Evolutionary conservation across 2,888 invertebrate species (phyloP), one percentile per base, ranked within the genome.

Genomic region (Ectropis crepuscularia): DNA sequence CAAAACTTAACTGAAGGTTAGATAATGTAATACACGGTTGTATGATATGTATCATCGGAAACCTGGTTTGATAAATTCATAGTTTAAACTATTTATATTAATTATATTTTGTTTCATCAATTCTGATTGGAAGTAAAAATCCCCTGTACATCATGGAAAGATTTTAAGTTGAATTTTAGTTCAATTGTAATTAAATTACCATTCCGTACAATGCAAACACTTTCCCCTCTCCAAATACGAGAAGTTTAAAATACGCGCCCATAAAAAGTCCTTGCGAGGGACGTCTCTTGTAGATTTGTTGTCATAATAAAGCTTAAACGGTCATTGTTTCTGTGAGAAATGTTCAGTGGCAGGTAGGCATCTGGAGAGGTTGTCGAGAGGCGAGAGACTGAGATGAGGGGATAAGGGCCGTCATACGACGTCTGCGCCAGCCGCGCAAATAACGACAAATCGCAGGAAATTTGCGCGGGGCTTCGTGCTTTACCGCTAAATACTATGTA

Each of bases 251-350:
- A 70, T 67, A 67, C 62, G 54, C 36, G 61, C 53, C 67, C 63
- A 70, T 68, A 73, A 74, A 73, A 72, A 72, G 71, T 68, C 53
- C 53, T 65, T 69, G 65, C 67, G 67, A 64, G 69, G 65, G 49
- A 65, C 65, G 65, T 68, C 65, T 76, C 68, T 70, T 78, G 75
- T 74, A 75, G 72, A 75, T 80, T 71, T 81, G 81, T 82, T 83
- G 84, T 84, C 84, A 84, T 85, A 85, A 86, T 87, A 87, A 89
- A 83, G 82, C 84, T 89, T 88, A 83, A 89, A 87, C 74, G 87
- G 85, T 90, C 87, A 90, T 91, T 90, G 91, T 91, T 89, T 81
- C 83, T 86, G 89, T 85, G 89, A 88, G 88, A 90, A 90, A 89
- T 87, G 84, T 84, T 84, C 76, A 55, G 72, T 74, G 78, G 79